Evolutionary conservation across 2,888 invertebrate genomes (phyloP), one percentile per base, ranked within the genome.

Genomic region (Pomacea canaliculata): DNA sequence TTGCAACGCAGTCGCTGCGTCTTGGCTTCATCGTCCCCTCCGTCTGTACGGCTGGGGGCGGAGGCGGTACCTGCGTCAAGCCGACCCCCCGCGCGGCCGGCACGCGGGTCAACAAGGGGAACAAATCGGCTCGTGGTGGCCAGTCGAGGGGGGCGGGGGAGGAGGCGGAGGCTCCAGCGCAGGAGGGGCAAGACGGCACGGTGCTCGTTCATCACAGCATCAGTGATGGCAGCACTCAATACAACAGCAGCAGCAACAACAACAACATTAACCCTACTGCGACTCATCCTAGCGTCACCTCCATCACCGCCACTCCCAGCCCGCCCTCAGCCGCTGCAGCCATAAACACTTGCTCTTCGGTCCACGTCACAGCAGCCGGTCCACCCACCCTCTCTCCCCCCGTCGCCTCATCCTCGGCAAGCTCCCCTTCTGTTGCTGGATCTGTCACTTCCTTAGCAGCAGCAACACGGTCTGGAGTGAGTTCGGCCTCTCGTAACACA

Each of bases 11-110:
- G 74, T 8, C 74, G 37, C n/a, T 74, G 69, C 49, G 48, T 74
- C 51, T 19, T 74, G 37, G 68, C 74, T 19, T 74, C 74, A 9
- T 74, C 74, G 18, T 74, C 74, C 18, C 74, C 63, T 10, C 73
- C 73, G 5, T 46, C 73, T 16, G 56, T 67, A 56, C 56, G 73
- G 37, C 23, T 63, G 13, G 56, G 66, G 23, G 49, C 67, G 19
- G 23, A 19, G 23, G 19, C 59, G 18, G 37, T 56, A 0, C 67
- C 59, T 12, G 37, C 56, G n/a, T 19, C 69, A 12, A 62, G 9
- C 23, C 59, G 16, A 19, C 9, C 63, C 23, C 63, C 27, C 63
- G 63, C 19, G 12, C 27, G 56, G 16, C 71, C 27, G 60, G 37
- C 27, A 66, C 23, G 62, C 70, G 51, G 37, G 59, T 51, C 23